A percentile compares a stretch with the other conserved stretches of the same genome.
phyloP scores from a whole-genome alignment of 92 coral and sea anemone species.

The Palythoa heliodiscus region DNA sequence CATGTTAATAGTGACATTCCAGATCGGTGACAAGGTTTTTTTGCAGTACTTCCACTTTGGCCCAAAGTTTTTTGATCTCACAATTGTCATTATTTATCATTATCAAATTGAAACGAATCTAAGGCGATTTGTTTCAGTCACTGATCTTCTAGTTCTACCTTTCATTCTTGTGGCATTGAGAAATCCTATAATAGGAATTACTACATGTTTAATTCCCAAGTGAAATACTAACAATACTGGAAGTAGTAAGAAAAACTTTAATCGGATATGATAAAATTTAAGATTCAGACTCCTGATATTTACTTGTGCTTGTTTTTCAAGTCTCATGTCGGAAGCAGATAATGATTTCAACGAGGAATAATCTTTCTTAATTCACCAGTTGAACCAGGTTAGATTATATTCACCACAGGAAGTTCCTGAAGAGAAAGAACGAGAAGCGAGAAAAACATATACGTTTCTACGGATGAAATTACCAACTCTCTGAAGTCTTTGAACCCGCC shows the following conservation, averaged over 20 bases:
- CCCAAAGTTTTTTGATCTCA: not conserved
- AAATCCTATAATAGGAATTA: not conserved
- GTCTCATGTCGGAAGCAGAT: not conserved
- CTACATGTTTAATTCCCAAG: not conserved
- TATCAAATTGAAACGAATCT: not conserved
- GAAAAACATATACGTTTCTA: not conserved
- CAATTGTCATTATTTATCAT: not conserved
- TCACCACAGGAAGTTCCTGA: not conserved
- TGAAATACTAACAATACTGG: not conserved
- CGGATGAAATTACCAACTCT: not conserved
- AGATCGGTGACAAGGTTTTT: not conserved
- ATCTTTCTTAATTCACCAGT: not conserved
- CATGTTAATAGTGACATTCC: conserved; percentile 19
- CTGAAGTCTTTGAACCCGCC: not conserved
- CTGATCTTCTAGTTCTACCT: not conserved
- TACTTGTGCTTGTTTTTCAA: not conserved
- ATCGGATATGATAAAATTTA: not conserved
- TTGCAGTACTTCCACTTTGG: not conserved
- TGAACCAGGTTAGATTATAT: conserved; percentile 1
- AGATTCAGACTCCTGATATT: not conserved
- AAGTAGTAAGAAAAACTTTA: not conserved
- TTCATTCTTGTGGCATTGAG: not conserved
- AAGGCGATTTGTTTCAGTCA: not conserved
- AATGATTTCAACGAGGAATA: not conserved
- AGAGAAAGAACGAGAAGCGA: not conserved